Conservation (phyloP, 2,888 invertebrate species). For the Athripsodes cinereus region DNA sequence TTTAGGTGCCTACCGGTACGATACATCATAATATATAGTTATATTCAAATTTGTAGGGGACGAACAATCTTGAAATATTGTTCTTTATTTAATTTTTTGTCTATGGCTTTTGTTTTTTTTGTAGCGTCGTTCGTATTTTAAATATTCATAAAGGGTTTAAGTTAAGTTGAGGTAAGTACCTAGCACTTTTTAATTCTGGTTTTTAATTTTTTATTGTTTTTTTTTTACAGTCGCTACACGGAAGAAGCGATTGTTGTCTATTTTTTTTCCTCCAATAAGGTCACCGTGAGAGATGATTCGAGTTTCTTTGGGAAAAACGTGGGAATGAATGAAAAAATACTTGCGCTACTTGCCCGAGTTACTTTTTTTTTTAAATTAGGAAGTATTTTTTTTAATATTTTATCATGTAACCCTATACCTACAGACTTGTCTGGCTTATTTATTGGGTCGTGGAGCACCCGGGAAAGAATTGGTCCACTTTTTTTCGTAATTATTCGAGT, state of each 20-base stretch:
- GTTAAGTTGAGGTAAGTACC: neutral
- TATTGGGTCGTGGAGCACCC: no score
- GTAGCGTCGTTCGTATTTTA: constrained; percentile 8
- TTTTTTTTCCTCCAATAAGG: no score
- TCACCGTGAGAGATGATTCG: no score
- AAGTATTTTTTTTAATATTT: neutral
- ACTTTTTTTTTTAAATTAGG: neutral
- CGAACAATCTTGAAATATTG: no score
- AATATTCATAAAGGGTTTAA: constrained; percentile 17
- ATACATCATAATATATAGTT: no score
- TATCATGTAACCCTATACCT: neutral
- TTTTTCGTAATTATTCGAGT: no score
- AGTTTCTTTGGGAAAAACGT: neutral
- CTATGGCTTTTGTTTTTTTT: neutral
- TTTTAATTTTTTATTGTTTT: no score
- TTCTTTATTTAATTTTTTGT: constrained; percentile 1
- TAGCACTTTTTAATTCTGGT: neutral
- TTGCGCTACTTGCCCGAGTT: neutral
- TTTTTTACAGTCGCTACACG: no score
- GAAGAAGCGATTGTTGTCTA: no score
- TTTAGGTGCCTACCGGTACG: neutral
- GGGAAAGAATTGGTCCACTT: no score
- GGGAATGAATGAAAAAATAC: neutral
- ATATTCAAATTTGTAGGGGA: no score
- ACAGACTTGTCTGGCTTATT: no score